These are phyloP conservation scores for Chondrosia reniformis DNA, from an alignment of 37 sponge, comb jelly and placozoan genomes.

Conservation along the genomic window DNA sequence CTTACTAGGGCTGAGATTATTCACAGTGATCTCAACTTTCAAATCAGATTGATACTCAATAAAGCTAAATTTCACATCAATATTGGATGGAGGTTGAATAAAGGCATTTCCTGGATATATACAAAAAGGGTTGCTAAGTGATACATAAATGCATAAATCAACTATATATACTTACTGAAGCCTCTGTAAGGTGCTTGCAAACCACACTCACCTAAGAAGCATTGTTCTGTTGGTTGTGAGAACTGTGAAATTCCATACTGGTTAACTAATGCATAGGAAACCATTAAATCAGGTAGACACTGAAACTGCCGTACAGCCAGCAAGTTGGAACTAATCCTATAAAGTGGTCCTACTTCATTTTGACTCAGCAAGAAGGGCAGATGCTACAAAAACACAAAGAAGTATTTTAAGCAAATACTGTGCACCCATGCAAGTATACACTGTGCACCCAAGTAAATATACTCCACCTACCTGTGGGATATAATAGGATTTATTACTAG, in stretches of 20 bases:
- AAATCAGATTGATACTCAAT: not conserved
- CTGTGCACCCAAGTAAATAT: no score
- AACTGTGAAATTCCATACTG: not conserved
- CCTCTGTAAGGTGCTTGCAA: not conserved
- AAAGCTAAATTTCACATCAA: constrained; percentile 16
- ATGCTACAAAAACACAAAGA: no score
- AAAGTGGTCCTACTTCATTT: constrained; percentile 9
- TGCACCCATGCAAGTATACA: no score
- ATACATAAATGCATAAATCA: not conserved
- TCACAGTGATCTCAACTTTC: not conserved
- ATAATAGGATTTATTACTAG: not conserved
- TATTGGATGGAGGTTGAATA: constrained; percentile 2
- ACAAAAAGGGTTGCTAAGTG: not conserved
- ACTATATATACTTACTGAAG: not conserved
- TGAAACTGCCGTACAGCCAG: constrained; percentile 14
- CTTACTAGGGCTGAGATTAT: constrained; percentile 9
- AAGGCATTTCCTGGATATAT: constrained; percentile 19
- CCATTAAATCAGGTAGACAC: not conserved
- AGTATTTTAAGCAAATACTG: no score
- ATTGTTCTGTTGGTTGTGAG: constrained; percentile 1
- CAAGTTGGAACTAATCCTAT: constrained; percentile 10
- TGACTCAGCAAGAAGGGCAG: constrained; percentile 11
- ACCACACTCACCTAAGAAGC: constrained; percentile 1
- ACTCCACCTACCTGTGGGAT: constrained; percentile 16
- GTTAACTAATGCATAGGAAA: constrained; percentile 18